phyloP scores from a whole-genome alignment of 1,140 invertebrate species.

The Copidosoma floridanum region DNA sequence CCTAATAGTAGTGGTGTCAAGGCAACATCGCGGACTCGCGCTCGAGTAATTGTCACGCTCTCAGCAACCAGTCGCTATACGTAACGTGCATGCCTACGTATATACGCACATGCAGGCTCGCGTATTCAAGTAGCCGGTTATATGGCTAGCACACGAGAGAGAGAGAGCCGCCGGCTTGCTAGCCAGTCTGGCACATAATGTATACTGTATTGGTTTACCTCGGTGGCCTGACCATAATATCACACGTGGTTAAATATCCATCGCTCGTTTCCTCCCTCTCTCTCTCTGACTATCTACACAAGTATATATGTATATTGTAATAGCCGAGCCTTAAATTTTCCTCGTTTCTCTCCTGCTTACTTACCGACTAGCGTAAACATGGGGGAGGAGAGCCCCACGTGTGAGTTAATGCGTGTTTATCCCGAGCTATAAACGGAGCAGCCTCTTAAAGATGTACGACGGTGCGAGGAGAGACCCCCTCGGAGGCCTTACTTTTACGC shows the following conservation, averaged over 20 bases:
- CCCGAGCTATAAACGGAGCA: background rate
- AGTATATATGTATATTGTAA: background rate
- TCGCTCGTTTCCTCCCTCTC: slow-evolving; percentile 8
- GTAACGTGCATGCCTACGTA: background rate
- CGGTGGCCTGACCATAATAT: slow-evolving; percentile 15
- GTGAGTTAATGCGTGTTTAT: slow-evolving; percentile 4
- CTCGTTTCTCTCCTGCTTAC: background rate
- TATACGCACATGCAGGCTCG: background rate
- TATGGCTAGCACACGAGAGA: too few relatives aligned
- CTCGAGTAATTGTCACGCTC: slow-evolving; percentile 24
- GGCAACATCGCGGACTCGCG: background rate
- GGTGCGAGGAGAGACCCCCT: background rate
- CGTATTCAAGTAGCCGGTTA: slow-evolving; percentile 7
- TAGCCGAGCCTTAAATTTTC: slow-evolving; percentile 17
- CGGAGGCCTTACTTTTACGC: too few relatives aligned
- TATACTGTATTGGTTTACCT: slow-evolving; percentile 24
- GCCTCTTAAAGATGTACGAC: background rate
- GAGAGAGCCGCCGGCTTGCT: too few relatives aligned
- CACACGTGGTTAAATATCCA: slow-evolving; percentile 24
- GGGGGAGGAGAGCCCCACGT: background rate
- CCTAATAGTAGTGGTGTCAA: too few relatives aligned
- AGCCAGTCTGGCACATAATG: too few relatives aligned
- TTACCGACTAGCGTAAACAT: background rate
- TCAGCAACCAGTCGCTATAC: background rate
- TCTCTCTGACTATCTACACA: background rate